Base-by-base conservation (phyloP, 1,140 invertebrate species). In the Brachionus paranguensis region DNA sequence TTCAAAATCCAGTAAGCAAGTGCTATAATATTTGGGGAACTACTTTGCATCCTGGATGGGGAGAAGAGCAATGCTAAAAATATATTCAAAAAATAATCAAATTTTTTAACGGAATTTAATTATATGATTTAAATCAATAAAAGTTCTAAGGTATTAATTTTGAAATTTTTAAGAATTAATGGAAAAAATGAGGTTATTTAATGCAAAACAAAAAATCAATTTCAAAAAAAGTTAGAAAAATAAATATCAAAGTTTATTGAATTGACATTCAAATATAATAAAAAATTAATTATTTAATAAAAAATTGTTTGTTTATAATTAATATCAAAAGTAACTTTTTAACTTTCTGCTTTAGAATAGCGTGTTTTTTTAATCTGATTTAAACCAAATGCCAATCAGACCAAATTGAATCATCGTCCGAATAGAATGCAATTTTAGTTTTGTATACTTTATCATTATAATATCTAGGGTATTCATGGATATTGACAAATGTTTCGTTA, bases 1-100 rank as follows among this genome's bases (percentile, higher is more conserved):
- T 64, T 7, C 17, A 29, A 11, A 24, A 11, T 64, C 60, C 60
- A 10, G 60, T 64, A 11, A 24, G 12, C 2, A 64, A 64, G 7
- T 64, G 60, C 60, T 64, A 24, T 29, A 64, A 64, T 3, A 64
- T 64, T 4, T 64, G 60, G 60, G 60, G 60, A 24, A 64, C 60
- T 24, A 64, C 60, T 64, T 20, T 64, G 12, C 33, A 72, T 45
- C 68, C 68, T 45, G 68, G 68, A 72, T 72, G 68, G 68, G 68
- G 8, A 43, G 68, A 72, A 43, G 68, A 72, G n/a, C 17, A 43
- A 10, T 72, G 68, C 43, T 72, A 41, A 72, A 60, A 14, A 37
- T 24, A 24, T 37, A 37, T 33, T 3, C 5, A 33, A 33, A 33
- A 33, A 33, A 2, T 33, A 33, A 4, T 33, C 3, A 33, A 33